Base-by-base conservation (phyloP, 2,888 invertebrate species). In the Yponomeuta plumbellus region DNA sequence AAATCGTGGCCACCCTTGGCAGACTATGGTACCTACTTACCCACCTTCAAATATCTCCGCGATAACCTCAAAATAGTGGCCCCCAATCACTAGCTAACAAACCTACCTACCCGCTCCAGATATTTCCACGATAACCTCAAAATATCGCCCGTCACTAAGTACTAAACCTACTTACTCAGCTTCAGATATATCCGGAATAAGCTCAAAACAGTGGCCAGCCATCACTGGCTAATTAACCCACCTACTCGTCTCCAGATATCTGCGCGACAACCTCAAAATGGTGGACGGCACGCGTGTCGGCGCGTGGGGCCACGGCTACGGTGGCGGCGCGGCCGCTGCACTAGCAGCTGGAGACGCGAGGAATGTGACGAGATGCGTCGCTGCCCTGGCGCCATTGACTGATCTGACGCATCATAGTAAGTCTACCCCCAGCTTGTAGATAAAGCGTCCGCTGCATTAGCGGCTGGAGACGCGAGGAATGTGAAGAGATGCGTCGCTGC, bases 221-320 rank as follows among this genome's bases (percentile, higher is more conserved):
- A 8, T 34, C 34, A 34, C 34, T 34, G 8, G 1, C 34, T 34
- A 8, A 8, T 34, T 5, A 34, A 34, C 34, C 8, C 8, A 34
- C 34, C 34, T 34, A 8, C 5, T 26, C 26, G 5, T 10, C 61
- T 56, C 0, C 75, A 94, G 94, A n/a, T 96, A 96, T 79, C 92
- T 97, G 26, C 93, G 95, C 65, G 95, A 96, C 76, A 95, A 95
- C 73, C 91, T 97, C 66, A 94, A 94, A 80, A 97, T 95, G 86
- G 95, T 98, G 69, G 97, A 97, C 88, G 93, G 94, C 1, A 85
- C 93, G 11, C 94, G 96, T 70, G 95, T 97, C 70, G 97, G 96
- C 68, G 95, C 97, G 68, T 97, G 96, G 92, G 98, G 98, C 11
- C 84, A 82, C 75, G 97, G 97, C 3, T 98, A 97, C 85, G 98